These are phyloP conservation scores for Poecilia gillii DNA, from an alignment of 2,797 vertebrate genomes.

Conservation along the genomic window DNA sequence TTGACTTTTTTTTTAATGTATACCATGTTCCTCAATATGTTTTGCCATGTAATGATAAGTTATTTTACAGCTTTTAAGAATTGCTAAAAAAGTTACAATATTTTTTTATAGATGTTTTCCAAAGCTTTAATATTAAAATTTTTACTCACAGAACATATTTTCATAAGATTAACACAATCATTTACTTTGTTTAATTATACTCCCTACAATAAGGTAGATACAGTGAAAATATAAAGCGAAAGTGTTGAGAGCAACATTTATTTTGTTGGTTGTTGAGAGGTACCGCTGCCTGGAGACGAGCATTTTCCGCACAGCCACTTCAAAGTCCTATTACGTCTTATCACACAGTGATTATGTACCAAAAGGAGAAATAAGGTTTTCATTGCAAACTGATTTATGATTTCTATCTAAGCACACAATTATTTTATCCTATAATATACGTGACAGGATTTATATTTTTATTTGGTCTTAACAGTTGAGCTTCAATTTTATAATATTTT, in stretches of 20 bases:
- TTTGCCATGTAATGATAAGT: no score
- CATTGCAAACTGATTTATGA: neutral
- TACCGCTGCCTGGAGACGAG: neutral
- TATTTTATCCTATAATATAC: neutral
- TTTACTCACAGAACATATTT: no score
- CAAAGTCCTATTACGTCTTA: neutral
- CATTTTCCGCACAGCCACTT: neutral
- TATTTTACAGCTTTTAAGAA: no score
- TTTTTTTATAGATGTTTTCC: no score
- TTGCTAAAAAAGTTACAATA: no score
- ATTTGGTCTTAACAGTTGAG: neutral
- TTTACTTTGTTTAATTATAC: no score
- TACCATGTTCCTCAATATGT: no score
- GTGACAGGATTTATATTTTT: neutral
- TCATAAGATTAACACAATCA: no score
- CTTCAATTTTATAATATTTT: neutral
- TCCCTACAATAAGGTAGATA: neutral
- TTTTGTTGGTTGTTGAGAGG: neutral
- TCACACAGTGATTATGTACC: neutral
- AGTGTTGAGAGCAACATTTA: neutral
- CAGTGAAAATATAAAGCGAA: neutral
- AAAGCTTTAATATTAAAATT: no score
- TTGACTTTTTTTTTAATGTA: no score
- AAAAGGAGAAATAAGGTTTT: neutral
- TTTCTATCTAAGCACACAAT: neutral